Percentiles rank a stretch among this genome's conserved stretches.
Conservation (phyloP, 2,113 vertebrate species). For the Tamias sibiricus region DNA sequence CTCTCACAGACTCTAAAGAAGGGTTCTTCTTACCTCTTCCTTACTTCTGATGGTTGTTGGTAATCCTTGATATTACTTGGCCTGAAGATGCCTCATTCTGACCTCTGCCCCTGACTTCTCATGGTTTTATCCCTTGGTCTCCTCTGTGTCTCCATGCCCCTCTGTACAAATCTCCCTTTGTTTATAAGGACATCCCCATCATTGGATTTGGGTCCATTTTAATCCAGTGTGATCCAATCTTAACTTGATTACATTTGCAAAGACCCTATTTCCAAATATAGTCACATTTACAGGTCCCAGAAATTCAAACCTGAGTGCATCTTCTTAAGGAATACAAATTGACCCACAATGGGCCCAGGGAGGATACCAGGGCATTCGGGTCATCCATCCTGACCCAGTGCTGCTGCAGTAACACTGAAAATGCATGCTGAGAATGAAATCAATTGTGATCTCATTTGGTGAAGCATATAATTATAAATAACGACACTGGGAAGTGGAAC, state of each 20-base stretch:
- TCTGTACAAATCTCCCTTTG: neutral
- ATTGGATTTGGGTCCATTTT: neutral
- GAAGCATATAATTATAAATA: neutral
- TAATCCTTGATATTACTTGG: neutral
- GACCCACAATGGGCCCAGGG: neutral
- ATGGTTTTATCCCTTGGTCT: neutral
- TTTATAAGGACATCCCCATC: neutral
- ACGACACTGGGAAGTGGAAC: neutral
- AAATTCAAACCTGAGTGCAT: neutral
- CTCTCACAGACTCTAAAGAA: neutral
- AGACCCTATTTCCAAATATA: slow-evolving; percentile 5
- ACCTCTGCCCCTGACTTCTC: neutral
- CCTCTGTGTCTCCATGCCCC: neutral
- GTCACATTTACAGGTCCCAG: neutral
- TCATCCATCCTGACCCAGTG: neutral
- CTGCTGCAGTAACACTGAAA: slow-evolving; percentile 27
- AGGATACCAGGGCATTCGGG: neutral
- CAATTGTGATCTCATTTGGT: slow-evolving; percentile 2
- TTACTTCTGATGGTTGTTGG: neutral
- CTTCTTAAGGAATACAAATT: neutral
- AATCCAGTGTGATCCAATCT: neutral
- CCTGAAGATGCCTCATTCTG: neutral
- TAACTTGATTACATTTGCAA: neutral
- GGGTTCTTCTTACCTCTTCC: neutral
- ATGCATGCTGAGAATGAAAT: neutral